phyloP scores from a whole-genome alignment of 2,797 vertebrate species.

The Morus bassanus region DNA sequence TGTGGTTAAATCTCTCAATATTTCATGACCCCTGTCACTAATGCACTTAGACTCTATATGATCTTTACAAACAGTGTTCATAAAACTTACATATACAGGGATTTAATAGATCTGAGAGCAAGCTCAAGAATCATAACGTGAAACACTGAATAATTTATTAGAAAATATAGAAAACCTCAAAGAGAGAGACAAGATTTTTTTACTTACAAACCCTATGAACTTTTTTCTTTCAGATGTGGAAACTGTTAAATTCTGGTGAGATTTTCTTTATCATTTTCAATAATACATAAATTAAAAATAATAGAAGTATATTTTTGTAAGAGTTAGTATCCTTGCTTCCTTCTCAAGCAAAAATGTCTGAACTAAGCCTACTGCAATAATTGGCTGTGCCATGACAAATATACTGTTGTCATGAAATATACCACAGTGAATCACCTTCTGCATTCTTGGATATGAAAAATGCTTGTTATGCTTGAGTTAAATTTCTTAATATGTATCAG shows the following conservation, averaged over 20 bases:
- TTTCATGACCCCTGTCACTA: conserved; percentile 27
- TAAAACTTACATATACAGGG: conserved; percentile 32
- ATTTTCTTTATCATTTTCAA: not conserved
- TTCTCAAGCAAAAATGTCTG: not conserved
- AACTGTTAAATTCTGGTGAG: not conserved
- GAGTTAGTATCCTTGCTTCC: not conserved
- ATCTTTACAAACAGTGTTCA: conserved; percentile 26
- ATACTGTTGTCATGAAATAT: not conserved
- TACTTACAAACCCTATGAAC: not conserved
- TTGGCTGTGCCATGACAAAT: not conserved
- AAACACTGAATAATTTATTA: conserved; percentile 22
- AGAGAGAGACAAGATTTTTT: not conserved
- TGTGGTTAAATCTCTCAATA: conserved; percentile 38
- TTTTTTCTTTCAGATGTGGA: not conserved
- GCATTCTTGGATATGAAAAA: not conserved
- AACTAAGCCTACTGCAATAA: not conserved
- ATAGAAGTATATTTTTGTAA: not conserved
- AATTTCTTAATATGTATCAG: not conserved
- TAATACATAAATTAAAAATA: not conserved
- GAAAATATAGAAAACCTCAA: not conserved
- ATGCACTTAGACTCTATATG: conserved; percentile 10
- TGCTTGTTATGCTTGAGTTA: not conserved
- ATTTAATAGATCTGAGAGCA: conserved; percentile 28
- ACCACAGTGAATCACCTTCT: not conserved
- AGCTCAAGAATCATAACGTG: not conserved